Percentiles rank a stretch among this genome's conserved stretches.
Evolutionary conservation across 2,797 vertebrate genomes (phyloP).

Genomic region (Carapus acus): DNA sequence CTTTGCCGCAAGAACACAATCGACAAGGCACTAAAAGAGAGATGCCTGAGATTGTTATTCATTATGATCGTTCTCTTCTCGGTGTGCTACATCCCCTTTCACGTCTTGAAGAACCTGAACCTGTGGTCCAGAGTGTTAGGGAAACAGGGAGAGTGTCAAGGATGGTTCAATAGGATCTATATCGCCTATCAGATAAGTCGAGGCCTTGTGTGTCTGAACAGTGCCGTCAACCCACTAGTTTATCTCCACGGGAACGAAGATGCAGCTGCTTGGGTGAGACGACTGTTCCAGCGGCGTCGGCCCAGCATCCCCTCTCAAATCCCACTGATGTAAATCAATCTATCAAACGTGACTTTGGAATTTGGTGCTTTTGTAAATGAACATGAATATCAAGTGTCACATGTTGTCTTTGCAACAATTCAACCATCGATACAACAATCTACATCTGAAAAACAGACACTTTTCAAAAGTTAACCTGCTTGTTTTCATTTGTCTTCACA

Average conservation of each 20-base stretch:
- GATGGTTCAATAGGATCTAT: slow-evolving; percentile 59
- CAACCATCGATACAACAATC: too few species aligned
- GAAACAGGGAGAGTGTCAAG: slow-evolving; percentile 26
- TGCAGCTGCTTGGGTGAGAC: slow-evolving; percentile 26
- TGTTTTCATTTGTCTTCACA: too few species aligned
- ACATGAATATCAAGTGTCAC: too few species aligned
- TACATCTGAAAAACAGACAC: too few species aligned
- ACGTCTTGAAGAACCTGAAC: slow-evolving; percentile 74
- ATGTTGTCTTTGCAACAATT: too few species aligned
- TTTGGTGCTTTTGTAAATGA: too few species aligned
- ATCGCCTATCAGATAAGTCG: slow-evolving; percentile 71
- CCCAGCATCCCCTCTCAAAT: neutral
- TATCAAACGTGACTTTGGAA: too few species aligned
- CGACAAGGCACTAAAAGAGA: slow-evolving; percentile 57
- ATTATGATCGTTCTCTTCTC: slow-evolving; percentile 73
- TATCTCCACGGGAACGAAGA: slow-evolving; percentile 67
- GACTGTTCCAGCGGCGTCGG: neutral
- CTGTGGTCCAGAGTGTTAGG: slow-evolving; percentile 59
- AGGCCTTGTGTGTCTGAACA: slow-evolving; percentile 76
- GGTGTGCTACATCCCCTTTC: slow-evolving; percentile 77
- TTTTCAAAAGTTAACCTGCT: too few species aligned
- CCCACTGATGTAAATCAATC: neutral
- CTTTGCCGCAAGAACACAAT: slow-evolving; percentile 54
- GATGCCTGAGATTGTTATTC: slow-evolving; percentile 67
- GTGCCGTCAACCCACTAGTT: slow-evolving; percentile 76